These are phyloP conservation scores for Scomber scombrus DNA, from an alignment of 2,113 vertebrate genomes.

Conservation along the genomic window DNA sequence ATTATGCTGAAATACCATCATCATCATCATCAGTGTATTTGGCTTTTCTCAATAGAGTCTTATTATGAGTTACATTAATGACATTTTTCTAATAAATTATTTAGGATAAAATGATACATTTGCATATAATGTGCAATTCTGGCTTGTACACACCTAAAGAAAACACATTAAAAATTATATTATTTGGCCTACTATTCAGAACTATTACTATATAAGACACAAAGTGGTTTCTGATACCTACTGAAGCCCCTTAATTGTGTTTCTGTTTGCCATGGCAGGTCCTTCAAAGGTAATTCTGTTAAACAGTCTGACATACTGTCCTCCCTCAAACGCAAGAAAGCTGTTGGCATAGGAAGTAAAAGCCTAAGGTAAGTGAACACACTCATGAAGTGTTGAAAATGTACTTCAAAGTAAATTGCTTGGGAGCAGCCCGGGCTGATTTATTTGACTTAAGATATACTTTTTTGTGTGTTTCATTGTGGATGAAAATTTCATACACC, in stretches of 20 bases:
- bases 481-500: conserved; percentile 92
- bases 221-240: not conserved
- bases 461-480: conserved; percentile 86
- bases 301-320: conserved; percentile 51
- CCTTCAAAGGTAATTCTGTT: conserved; percentile 54
- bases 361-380: conserved; percentile 50
- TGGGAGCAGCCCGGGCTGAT: conserved; percentile 70
- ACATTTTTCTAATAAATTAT: conserved; percentile 19
- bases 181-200: not conserved
- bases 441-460: conserved; percentile 84
- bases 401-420: conserved; percentile 76
- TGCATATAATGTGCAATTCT: not conserved
- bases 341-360: conserved; percentile 59
- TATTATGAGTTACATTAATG: not conserved
- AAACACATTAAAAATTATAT: not conserved
- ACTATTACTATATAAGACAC: not conserved
- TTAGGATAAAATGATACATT: not conserved
- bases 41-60: conserved; percentile 3
- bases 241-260: conserved; percentile 23
- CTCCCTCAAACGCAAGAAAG: conserved; percentile 54
- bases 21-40: conserved; percentile 4
- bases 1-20: not conserved
- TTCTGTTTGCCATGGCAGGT: conserved; percentile 35
- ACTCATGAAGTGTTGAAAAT: conserved; percentile 60
- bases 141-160: not conserved